Evolutionary conservation across 2,888 invertebrate species (phyloP), one percentile per base, ranked within the genome.

Genomic region (Argynnis bischoffii): DNA sequence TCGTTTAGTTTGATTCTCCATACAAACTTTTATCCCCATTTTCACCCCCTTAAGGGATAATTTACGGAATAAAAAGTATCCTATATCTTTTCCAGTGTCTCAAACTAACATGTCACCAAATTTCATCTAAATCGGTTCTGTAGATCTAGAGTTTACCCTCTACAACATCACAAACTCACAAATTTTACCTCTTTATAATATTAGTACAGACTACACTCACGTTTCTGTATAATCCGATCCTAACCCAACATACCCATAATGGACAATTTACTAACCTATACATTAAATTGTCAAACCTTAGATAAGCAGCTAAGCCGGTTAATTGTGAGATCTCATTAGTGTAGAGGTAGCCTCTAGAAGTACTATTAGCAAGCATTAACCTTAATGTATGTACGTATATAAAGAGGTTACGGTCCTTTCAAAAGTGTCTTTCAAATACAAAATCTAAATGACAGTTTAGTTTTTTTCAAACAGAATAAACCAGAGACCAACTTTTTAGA

Each of bases 271-370:
- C 47, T 46, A 53, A 57, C 46, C 18, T 21, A 65, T 59, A 41
- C 53, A 57, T 53, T 57, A 18, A 59, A 53, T 53, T 56, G 59
- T 59, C 59, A 59, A 59, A 59, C 65, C 65, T 14, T 59, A 46
- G 53, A 57, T 59, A 59, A 59, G 53, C 41, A 53, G 51, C 53
- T 54, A 65, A 65, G 51, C 65, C 31, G 46, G 53, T 59, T 59
- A 65, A 65, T 54, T 53, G 65, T 57, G 65, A 59, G 47, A 2
- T 47, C 59, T 59, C 59, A 59, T 65, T 59, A 59, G 56, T 50
- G 15, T 55, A 53, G 15, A 59, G 46, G 59, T 47, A 21, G 21
- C 59, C 53, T 53, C 35, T 53, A 41, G 15, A 61, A 51, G 51
- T 4, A 51, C 50, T 35, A 61, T 61, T 41, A 61, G 35, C 35